Evolutionary conservation across 2,113 vertebrate genomes (phyloP), one percentile per base, ranked within the genome.

Genomic region (Pampusana beccarii): DNA sequence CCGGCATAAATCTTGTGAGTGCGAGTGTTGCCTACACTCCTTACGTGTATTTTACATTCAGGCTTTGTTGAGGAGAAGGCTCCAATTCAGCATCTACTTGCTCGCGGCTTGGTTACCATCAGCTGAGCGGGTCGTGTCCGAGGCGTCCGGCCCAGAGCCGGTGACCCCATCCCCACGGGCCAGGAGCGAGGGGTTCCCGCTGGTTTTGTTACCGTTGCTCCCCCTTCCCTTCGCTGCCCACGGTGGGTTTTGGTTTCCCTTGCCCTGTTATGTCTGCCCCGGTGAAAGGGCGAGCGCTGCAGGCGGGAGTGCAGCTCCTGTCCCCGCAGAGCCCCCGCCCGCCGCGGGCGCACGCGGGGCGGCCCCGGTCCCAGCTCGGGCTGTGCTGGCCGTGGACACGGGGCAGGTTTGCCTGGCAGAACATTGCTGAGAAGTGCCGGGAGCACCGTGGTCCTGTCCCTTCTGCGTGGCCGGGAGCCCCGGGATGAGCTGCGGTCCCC

Each of bases 341-440:
- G 4, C 9, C 4, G 6, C 19, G 26, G 33, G 65, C 48, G 48
- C 17, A 3, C 3, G 0, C 8, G 46, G 5, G 8, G 4, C 2
- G 10, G 25, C 46, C 53, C 46, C 7, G 19, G 23, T 40, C 8
- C 56, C 29, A 9, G 53, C 56, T 9, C 15, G 0, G 33, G 42
- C 15, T 1, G 1, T 26, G 40, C 34, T 54, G 2, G 23, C 40
- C 5, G 3, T 10, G 15, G 34, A 12, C 44, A 7, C 3, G 2
- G 19, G 5, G 1, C 9, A 6, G 46, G 28, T 42, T 33, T 8
- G 42, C 10, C 25, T 12, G 15, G 29, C 9, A 33, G 70, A 24
- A 17, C 1, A 1, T 10, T 24, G 33, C 64, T 29, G 50, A 17
- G 62, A 24, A 10, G 38, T 34, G 16, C 60, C 4, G 1, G 70